These are phyloP conservation scores for Oophaga pumilio DNA, from an alignment of 2,113 vertebrate species.

Conservation along the genomic window DNA sequence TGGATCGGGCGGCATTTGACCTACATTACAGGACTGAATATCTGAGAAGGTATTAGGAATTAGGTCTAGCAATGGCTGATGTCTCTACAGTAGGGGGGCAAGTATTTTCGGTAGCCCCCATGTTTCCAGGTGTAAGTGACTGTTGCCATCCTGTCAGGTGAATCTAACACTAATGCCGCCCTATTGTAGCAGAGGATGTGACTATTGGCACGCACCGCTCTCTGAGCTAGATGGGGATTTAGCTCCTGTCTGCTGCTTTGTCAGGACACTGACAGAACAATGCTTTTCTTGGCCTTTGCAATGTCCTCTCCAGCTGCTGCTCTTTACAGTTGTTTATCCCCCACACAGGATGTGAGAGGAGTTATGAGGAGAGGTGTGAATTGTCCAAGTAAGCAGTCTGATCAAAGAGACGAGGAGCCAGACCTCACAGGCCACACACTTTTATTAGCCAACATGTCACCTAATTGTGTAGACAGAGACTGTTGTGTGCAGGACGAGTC, in stretches of 20 bases:
- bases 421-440: slow-evolving; percentile 24
- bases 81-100: not conserved
- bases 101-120: not conserved
- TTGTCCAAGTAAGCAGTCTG: slow-evolving; percentile 32
- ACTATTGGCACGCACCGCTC: not conserved
- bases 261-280: not conserved
- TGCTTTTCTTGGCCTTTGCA: not conserved
- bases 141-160: too few species aligned
- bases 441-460: not conserved
- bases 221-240: not conserved
- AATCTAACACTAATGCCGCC: too few species aligned
- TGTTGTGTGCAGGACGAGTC: not conserved
- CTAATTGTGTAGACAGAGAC: not conserved
- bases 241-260: not conserved
- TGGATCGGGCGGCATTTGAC: too few species aligned
- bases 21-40: too few species aligned
- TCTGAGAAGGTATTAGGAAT: too few species aligned
- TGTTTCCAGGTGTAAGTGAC: too few species aligned
- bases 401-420: slow-evolving; percentile 35
- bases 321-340: slow-evolving; percentile 7
- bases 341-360: slow-evolving; percentile 43
- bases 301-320: slow-evolving; percentile 28
- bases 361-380: slow-evolving; percentile 49
- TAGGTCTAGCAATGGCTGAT: too few species aligned
- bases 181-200: not conserved